A percentile compares a stretch with the other conserved stretches of the same genome.
These are phyloP conservation scores for Amblyornis subalaris DNA, from an alignment of 2,113 vertebrate species.

Conservation along the genomic window DNA sequence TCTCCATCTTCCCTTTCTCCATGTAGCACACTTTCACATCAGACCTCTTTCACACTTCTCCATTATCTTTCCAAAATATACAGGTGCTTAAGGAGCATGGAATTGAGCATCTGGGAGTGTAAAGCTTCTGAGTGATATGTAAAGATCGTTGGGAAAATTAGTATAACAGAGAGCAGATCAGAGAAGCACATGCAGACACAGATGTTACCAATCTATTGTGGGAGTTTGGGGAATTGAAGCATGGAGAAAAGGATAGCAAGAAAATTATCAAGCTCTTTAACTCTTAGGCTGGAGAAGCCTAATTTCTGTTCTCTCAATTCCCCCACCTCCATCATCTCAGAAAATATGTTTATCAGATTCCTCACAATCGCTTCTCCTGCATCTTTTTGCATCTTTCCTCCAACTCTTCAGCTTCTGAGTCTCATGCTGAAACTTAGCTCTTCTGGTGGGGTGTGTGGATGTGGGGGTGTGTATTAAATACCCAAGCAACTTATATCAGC, in stretches of 20 bases:
- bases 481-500: not conserved
- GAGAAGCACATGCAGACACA: not conserved
- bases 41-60: not conserved
- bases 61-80: not conserved
- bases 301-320: not conserved
- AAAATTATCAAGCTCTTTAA: not conserved
- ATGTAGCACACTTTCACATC: not conserved
- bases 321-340: not conserved
- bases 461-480: not conserved
- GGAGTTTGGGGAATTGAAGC: not conserved
- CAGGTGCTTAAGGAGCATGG: not conserved
- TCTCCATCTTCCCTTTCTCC: not conserved
- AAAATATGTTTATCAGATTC: not conserved
- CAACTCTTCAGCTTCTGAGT: not conserved
- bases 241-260: not conserved
- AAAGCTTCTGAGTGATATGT: not conserved
- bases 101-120: not conserved
- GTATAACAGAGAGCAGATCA: not conserved
- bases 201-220: not conserved
- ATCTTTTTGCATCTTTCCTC: not conserved
- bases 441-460: not conserved
- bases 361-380: not conserved
- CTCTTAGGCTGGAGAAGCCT: not conserved
- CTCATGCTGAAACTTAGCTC: not conserved
- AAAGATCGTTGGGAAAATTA: not conserved